These are phyloP conservation scores for Larimichthys crocea DNA, from an alignment of 2,113 vertebrate genomes.

Conservation along the genomic window DNA sequence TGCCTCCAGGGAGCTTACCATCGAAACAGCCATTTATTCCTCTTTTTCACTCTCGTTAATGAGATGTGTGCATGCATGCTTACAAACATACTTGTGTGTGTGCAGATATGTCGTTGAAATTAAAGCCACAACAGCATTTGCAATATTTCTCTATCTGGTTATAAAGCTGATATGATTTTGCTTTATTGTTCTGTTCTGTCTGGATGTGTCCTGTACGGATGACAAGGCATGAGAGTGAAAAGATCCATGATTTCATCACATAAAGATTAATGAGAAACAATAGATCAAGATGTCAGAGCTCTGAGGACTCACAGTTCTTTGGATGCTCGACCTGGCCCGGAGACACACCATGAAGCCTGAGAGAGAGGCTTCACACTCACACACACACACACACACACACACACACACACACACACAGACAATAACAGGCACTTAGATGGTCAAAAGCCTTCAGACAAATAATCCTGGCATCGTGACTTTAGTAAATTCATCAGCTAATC, in stretches of 20 bases:
- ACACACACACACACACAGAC: constrained; percentile 15
- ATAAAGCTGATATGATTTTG: neutral
- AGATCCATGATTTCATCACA: constrained; percentile 60
- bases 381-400: constrained; percentile 26
- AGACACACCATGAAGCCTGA: constrained; percentile 51
- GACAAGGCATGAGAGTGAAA: constrained; percentile 46
- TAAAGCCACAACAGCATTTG: constrained; percentile 29
- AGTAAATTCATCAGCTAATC: neutral
- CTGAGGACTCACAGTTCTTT: constrained; percentile 53
- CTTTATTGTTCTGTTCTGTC: neutral
- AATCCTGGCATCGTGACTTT: neutral
- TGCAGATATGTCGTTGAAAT: neutral
- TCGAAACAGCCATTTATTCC: constrained; percentile 69
- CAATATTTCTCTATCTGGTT: neutral
- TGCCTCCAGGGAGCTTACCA: constrained; percentile 66
- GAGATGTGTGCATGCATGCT: constrained; percentile 47
- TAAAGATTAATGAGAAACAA: constrained; percentile 61
- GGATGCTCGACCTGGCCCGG: constrained; percentile 35
- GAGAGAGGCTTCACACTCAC: constrained; percentile 43
- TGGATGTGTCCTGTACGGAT: constrained; percentile 41
- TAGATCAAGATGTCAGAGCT: constrained; percentile 57
- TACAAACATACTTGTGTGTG: constrained; percentile 24
- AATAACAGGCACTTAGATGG: neutral
- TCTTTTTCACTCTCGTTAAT: constrained; percentile 68
- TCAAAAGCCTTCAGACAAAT: constrained; percentile 2